Conservation (phyloP, 2,888 invertebrate genomes). For the Lasioglossum pauxillum region DNA sequence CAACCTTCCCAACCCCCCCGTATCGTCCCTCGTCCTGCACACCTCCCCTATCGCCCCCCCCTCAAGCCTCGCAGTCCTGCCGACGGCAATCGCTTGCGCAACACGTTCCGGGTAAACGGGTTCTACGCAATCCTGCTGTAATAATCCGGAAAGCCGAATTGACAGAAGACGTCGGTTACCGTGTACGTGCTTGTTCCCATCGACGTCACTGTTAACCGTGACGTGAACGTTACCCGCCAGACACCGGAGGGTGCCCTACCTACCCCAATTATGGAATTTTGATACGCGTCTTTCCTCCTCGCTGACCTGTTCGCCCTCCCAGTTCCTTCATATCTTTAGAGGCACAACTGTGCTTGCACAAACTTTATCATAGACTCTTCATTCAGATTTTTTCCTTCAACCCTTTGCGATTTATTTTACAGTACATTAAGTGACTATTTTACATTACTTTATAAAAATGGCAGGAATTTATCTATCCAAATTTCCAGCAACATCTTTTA, state of each 20-base stretch:
- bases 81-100: conserved; percentile 51
- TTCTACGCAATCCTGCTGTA: conserved; percentile 67
- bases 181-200: conserved; percentile 41
- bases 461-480: too few species aligned
- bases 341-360: not conserved
- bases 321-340: not conserved
- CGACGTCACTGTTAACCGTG: conserved; percentile 12
- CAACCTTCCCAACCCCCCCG: not conserved
- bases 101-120: conserved; percentile 65
- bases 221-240: not conserved
- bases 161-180: conserved; percentile 63
- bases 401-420: not conserved
- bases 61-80: not conserved
- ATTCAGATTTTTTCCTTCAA: not conserved
- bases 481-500: too few species aligned
- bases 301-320: too few species aligned
- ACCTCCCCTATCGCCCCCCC: not conserved
- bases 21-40: not conserved
- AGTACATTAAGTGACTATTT: too few species aligned
- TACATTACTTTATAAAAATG: too few species aligned
- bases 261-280: not conserved
- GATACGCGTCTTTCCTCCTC: not conserved
- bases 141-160: conserved; percentile 68
- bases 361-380: not conserved
- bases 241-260: not conserved